Evolutionary conservation across 2,888 invertebrate species (phyloP).

Genomic region (Argyra leucocephala): DNA sequence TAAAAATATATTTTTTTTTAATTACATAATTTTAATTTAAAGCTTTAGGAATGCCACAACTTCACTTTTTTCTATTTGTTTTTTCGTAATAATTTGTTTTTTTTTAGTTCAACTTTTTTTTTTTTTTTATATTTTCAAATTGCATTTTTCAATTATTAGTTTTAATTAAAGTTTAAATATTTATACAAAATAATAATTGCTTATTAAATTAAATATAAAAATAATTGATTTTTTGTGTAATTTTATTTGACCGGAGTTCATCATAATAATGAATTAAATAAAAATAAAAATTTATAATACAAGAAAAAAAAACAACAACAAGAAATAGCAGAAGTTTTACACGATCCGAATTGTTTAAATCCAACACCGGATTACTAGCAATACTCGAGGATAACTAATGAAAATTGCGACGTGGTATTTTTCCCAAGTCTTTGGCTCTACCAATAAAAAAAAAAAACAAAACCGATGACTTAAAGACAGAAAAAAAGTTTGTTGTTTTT

Average conservation of each 20-base stretch:
- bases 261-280: no score
- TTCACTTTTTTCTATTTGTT: background rate
- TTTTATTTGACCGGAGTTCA: background rate
- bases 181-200: no score
- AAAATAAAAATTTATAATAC: background rate
- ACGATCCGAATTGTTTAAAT: background rate
- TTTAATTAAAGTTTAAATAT: background rate
- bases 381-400: conserved; percentile 3
- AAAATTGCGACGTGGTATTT: conserved; percentile 10
- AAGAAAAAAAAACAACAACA: background rate
- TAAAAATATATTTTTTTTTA: background rate
- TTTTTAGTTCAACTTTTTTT: background rate
- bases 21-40: background rate
- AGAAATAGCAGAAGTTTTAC: background rate
- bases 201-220: no score
- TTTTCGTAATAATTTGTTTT: background rate
- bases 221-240: background rate
- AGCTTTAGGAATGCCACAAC: background rate
- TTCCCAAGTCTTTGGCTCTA: background rate
- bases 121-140: background rate
- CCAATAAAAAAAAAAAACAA: background rate
- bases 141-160: background rate
- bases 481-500: background rate
- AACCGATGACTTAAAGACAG: background rate
- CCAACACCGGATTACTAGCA: background rate